Percentiles rank a stretch among this genome's conserved stretches.
Conservation (phyloP, 2,113 vertebrate species). For the Rhinichthys klamathensis region DNA sequence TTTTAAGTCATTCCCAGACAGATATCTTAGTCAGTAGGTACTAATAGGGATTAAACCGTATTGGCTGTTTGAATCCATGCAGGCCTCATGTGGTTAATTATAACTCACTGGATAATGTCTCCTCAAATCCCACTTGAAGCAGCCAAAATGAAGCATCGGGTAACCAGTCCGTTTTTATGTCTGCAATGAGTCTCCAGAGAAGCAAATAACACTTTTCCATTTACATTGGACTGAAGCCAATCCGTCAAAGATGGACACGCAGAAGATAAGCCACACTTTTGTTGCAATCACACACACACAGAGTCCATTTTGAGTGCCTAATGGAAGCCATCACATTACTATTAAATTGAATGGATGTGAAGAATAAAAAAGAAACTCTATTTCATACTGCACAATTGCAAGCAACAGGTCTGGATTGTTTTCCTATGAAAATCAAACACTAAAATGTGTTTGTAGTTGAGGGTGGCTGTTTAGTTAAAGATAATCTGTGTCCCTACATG, state of each 20-base stretch:
- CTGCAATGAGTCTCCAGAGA: conserved; percentile 1
- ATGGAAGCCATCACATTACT: conserved; percentile 15
- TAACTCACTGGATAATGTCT: conserved; percentile 19
- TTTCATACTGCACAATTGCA: neutral
- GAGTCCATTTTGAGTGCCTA: conserved; percentile 32
- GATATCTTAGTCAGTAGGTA: conserved; percentile 19
- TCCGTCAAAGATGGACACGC: neutral
- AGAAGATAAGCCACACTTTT: neutral
- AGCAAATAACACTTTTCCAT: conserved; percentile 8
- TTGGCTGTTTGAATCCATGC: conserved; percentile 16
- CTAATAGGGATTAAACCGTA: conserved; percentile 27
- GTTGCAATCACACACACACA: neutral
- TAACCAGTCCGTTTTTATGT: neutral
- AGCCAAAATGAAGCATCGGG: conserved; percentile 8
- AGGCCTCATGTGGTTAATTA: conserved; percentile 30
- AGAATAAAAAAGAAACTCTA: neutral
- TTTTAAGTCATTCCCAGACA: conserved; percentile 17
- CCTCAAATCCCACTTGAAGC: conserved; percentile 23
- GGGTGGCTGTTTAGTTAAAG: neutral
- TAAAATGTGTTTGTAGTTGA: neutral
- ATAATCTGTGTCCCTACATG: neutral
- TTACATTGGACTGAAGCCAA: conserved; percentile 12
- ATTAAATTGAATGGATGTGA: neutral
- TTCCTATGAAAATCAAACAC: neutral
- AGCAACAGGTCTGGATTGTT: conserved; percentile 5